phyloP scores from a whole-genome alignment of 2,888 invertebrate species.

The Chalcis sispes region DNA sequence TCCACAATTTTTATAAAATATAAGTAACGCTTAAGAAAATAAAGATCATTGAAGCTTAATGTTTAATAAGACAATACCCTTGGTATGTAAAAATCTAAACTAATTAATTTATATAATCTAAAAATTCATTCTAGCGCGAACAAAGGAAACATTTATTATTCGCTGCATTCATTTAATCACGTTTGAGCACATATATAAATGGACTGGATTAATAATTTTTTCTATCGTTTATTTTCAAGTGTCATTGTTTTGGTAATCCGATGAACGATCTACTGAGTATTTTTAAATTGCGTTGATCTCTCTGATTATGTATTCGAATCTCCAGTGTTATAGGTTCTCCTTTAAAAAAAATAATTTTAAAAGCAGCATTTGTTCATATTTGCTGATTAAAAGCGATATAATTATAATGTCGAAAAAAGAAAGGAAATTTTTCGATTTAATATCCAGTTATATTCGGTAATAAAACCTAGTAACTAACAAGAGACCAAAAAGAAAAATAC shows the following conservation, averaged over 20 bases:
- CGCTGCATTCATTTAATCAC: constrained; percentile 1
- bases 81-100: no score
- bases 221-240: neutral
- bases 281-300: no score
- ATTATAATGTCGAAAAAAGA: no score
- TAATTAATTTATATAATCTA: constrained; percentile 5
- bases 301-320: no score
- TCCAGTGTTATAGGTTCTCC: no score
- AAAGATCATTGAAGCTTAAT: neutral
- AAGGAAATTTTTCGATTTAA: no score
- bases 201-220: constrained; percentile 5
- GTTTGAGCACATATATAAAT: neutral
- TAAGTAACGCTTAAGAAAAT: neutral
- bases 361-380: no score
- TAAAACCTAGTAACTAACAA: no score
- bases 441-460: no score
- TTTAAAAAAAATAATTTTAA: no score
- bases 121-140: constrained; percentile 12
- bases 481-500: neutral
- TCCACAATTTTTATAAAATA: neutral
- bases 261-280: neutral
- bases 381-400: no score
- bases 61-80: no score
- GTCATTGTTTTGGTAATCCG: neutral
- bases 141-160: constrained; percentile 23